Percentiles rank a stretch among this genome's conserved stretches.
Evolutionary conservation across 2,113 vertebrate genomes (phyloP).

Genomic region (Neogale vison): DNA sequence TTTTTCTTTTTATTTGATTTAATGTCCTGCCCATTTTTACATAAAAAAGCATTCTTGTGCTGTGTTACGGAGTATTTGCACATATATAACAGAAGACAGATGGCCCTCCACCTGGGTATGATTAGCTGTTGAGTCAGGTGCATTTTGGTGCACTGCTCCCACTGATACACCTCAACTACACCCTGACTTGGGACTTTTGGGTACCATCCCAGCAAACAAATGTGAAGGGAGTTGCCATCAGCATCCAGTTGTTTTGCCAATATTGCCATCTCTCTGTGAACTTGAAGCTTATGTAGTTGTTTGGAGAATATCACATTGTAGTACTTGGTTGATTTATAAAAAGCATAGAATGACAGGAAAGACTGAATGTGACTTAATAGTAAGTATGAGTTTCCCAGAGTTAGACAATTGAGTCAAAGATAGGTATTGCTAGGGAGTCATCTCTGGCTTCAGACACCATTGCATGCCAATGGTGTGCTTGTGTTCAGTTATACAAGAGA

Average conservation of each 20-base stretch:
- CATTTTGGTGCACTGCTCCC: not conserved
- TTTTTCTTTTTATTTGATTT: not conserved
- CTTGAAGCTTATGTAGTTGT: not conserved
- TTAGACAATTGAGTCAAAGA: not conserved
- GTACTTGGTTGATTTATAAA: slow-evolving; percentile 19
- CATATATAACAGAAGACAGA: not conserved
- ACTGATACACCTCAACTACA: not conserved
- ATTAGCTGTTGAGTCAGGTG: not conserved
- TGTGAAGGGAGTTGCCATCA: not conserved
- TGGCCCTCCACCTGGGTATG: not conserved
- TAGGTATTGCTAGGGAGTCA: not conserved
- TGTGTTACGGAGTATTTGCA: not conserved
- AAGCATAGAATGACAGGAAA: not conserved
- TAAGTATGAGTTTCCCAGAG: not conserved
- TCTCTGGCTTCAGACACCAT: not conserved
- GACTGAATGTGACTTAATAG: not conserved
- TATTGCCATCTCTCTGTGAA: not conserved
- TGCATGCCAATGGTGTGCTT: not conserved
- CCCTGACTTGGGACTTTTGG: not conserved
- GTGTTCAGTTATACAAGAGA: not conserved
- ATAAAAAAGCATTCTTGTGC: not conserved
- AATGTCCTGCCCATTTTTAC: not conserved
- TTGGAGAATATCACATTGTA: not conserved
- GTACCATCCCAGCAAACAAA: not conserved
- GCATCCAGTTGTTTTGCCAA: not conserved